A percentile compares a stretch with the other conserved stretches of the same genome.
Evolutionary conservation across 2,113 vertebrate genomes (phyloP).

Genomic region (Pseudonaja textilis): DNA sequence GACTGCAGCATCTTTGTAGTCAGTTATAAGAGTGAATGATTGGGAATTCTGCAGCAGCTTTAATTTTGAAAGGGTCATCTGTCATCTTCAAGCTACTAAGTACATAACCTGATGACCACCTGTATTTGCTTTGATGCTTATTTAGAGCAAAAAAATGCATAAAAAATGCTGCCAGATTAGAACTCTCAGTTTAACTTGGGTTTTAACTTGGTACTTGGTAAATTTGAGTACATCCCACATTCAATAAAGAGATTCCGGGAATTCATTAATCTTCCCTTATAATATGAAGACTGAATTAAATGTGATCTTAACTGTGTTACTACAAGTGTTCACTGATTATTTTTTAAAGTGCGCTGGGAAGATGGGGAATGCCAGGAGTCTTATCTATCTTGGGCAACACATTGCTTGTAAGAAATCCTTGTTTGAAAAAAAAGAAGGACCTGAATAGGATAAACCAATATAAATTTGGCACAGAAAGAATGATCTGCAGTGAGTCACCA

Average conservation of each 20-base stretch:
- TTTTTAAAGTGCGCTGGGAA: background rate
- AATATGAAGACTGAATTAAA: background rate
- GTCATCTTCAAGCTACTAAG: background rate
- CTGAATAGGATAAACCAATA: background rate
- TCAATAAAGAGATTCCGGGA: background rate
- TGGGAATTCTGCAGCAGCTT: background rate
- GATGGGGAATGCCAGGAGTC: background rate
- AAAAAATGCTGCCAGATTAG: background rate
- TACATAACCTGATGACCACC: background rate
- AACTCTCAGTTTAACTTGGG: background rate
- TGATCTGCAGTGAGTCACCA: background rate
- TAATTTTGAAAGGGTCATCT: background rate
- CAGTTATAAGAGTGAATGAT: background rate
- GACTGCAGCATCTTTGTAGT: background rate
- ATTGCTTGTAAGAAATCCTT: background rate
- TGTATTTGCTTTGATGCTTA: background rate
- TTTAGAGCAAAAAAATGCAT: background rate
- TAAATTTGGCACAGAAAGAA: background rate
- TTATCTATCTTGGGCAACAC: background rate
- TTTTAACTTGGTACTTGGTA: background rate
- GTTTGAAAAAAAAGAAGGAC: background rate
- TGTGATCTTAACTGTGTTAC: background rate
- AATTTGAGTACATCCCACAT: background rate
- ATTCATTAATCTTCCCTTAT: background rate
- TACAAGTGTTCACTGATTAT: background rate